These are phyloP conservation scores for Mimachlamys varia DNA, from an alignment of 2,888 invertebrate species.

Conservation along the genomic window DNA sequence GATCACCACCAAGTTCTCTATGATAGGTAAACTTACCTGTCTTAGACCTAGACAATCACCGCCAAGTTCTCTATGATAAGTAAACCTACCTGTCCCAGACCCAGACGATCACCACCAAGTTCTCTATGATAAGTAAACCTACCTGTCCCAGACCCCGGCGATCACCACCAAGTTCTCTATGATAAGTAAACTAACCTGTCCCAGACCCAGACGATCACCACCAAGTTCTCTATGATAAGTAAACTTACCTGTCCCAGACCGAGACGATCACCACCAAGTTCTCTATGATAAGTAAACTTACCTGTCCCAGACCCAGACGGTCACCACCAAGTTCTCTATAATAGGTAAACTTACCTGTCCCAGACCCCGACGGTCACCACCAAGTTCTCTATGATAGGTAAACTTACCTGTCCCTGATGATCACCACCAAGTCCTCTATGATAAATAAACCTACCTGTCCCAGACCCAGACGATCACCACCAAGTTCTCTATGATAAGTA, in stretches of 20 bases:
- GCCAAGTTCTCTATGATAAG: too few species aligned
- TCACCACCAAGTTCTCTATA: neutral
- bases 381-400: too few species aligned
- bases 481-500: neutral
- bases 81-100: neutral
- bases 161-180: too few species aligned
- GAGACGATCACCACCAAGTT: neutral
- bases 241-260: slow-evolving; percentile 47
- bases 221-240: too few species aligned
- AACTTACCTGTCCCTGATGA: slow-evolving; percentile 59
- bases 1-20: neutral
- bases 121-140: neutral
- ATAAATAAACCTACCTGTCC: neutral
- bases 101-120: neutral
- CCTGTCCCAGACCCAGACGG: slow-evolving; percentile 42
- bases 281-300: slow-evolving; percentile 49
- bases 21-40: slow-evolving; percentile 58
- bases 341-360: neutral
- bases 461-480: neutral
- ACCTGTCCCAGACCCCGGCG: neutral
- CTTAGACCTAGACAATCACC: slow-evolving; percentile 62
- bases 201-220: slow-evolving; percentile 62
- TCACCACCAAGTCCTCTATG: too few species aligned
- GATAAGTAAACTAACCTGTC: slow-evolving; percentile 57
- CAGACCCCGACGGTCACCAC: neutral